Evolutionary conservation across 1,140 invertebrate species (phyloP), one percentile per base, ranked within the genome.

Genomic region (Pogonus chalceus): DNA sequence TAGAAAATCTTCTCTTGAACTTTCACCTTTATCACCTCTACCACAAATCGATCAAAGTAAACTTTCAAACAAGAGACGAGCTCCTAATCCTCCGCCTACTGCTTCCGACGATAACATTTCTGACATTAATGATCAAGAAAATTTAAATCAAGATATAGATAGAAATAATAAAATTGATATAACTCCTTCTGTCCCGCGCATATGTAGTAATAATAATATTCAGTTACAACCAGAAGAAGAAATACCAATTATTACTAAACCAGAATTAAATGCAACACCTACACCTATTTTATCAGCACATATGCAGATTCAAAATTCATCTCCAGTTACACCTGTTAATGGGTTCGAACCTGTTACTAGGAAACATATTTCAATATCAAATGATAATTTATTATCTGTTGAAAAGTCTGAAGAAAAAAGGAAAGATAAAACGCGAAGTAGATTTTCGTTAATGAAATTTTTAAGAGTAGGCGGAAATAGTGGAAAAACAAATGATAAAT

Each of bases 381-480:
- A 83, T 54, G 84, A 87, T 58, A 87, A 82, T 64, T 63, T 87
- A 37, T 66, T 77, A 0, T 61, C 70, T 43, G 58, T 59, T 0
- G 10, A 56, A 54, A 18, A 52, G 10, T 20, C 20, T 18, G 81
- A 77, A 21, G 79, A 85, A 53, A 82, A 83, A 69, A 81, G 80
- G 48, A 84, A 84, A 74, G 83, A 83, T 12, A 81, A 83, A 60
- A 68, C 76, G 1, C 66, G 75, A 24, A 72, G 67, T 1, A 81
- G 83, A 56, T 89, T 89, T 61, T 91, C 87, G 0, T 73, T 92
- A n/a, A 87, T 88, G 61, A 90, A 90, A 61, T 81, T 92, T 31
- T 66, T 92, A 4, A 74, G 88, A 37, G 84, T 91, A 70, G 85
- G 86, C 2, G 78, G 76, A 1, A 82, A 77, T 22, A 60, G 24